These are phyloP conservation scores for Benthosema pterotum DNA, from an alignment of 2,797 vertebrate genomes.

Conservation along the genomic window DNA sequence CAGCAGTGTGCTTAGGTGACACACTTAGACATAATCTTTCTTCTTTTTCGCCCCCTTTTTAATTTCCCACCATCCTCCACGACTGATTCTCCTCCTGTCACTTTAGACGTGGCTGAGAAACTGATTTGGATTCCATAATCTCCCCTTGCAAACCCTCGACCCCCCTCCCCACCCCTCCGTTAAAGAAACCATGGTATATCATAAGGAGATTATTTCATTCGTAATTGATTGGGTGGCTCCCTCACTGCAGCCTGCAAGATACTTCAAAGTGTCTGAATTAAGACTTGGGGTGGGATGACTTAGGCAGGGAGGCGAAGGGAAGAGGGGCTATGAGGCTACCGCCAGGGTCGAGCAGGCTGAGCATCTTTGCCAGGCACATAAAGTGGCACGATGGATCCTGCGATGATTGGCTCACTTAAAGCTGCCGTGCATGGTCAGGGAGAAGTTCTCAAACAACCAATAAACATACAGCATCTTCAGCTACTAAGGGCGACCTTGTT, in stretches of 20 bases:
- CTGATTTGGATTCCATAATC: slow-evolving; percentile 93
- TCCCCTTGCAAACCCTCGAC: slow-evolving; percentile 79
- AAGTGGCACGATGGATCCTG: slow-evolving; percentile 66
- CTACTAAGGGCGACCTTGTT: slow-evolving; percentile 15
- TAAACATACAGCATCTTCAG: slow-evolving; percentile 20
- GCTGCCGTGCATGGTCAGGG: slow-evolving; percentile 43
- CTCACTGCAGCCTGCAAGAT: slow-evolving; percentile 85
- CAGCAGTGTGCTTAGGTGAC: slow-evolving; percentile 71
- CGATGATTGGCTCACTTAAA: slow-evolving; percentile 71
- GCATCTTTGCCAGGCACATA: slow-evolving; percentile 70
- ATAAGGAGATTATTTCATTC: slow-evolving; percentile 96
- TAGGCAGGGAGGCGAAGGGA: slow-evolving; percentile 32
- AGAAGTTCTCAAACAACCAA: slow-evolving; percentile 48
- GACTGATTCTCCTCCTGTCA: slow-evolving; percentile 93
- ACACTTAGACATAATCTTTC: slow-evolving; percentile 73
- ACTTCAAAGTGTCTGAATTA: slow-evolving; percentile 92
- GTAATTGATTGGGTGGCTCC: slow-evolving; percentile 97
- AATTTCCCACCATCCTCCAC: slow-evolving; percentile 89
- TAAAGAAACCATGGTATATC: slow-evolving; percentile 89
- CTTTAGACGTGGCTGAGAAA: slow-evolving; percentile 91
- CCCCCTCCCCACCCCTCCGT: slow-evolving; percentile 18
- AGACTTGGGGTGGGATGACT: slow-evolving; percentile 59
- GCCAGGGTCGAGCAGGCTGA: slow-evolving; percentile 64
- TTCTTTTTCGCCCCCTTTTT: slow-evolving; percentile 70
- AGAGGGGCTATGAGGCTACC: slow-evolving; percentile 50